Base-by-base conservation (phyloP, 2,797 vertebrate genomes). In the Phalloptychus januarius region DNA sequence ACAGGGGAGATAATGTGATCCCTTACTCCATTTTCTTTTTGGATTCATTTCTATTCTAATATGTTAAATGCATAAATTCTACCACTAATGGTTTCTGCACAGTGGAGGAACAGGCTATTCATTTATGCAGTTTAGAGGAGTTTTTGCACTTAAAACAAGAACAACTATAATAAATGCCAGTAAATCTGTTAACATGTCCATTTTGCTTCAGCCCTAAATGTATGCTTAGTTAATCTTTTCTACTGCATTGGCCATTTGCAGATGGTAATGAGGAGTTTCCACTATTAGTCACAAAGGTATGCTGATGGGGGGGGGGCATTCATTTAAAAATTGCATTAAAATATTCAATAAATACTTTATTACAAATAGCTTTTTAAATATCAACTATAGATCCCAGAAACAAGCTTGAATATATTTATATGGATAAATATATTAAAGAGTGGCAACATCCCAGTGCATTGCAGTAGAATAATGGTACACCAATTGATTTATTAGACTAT, bases 21-120 rank as follows among this genome's bases (percentile, higher is more conserved):
- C 82, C 88, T 88, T 82, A 83, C 88, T 86, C 90, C 88, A 71
- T 86, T 90, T 90, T 88, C 90, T 87, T 91, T 93, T 92, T 91
- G 88, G 93, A 94, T 93, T 93, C 83, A 89, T 94, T 94, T 93
- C 86, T 92, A 92, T 93, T 93, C 87, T 92, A 94, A 95, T 94
- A 90, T 92, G 93, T 94, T 94, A 93, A 93, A 94, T 92, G 87
- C 92, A 95, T 94, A 94, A 91, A 95, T 95, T 93, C 85, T 89
- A 83, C 78, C 79, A 31, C 92, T 95, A 95, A 95, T 95, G 93
- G 94, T 90, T 92, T 87, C 84, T 88, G 89, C 82, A 89, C 90
- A 90, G 89, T 89, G 86, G 83, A 85, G 86, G 81, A 93, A 90
- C 89, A 90, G 85, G 83, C 87, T 83, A 86, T 93, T 90, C 92